Percentiles rank a stretch among this genome's conserved stretches.
Conservation (phyloP, 2,113 vertebrate species). For the Baryphthengus martii region DNA sequence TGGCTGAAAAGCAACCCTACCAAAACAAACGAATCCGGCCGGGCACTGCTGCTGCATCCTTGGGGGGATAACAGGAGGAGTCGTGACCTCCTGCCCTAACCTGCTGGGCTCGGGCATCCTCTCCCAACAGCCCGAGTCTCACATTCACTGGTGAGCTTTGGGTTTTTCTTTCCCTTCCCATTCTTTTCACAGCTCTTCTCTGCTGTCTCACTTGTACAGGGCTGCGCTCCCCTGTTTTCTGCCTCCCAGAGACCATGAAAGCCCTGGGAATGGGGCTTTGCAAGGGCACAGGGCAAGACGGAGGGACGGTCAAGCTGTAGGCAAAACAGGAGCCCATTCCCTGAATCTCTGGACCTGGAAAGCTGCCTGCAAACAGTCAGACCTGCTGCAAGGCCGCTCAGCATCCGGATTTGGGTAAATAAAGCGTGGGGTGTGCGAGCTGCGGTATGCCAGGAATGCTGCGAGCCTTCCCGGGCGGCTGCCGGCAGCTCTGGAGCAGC, state of each 20-base stretch:
- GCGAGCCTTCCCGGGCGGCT: background rate
- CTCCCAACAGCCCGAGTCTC: rapidly evolving
- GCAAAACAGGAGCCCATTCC: background rate
- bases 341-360: background rate
- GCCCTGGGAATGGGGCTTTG: background rate
- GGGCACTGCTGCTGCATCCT: rapidly evolving
- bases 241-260: background rate
- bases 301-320: background rate
- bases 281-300: background rate
- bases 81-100: background rate
- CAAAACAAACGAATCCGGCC: background rate
- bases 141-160: background rate
- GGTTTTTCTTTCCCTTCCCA: background rate
- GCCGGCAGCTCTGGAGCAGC: background rate
- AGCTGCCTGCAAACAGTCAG: background rate
- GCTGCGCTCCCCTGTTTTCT: background rate
- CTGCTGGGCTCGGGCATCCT: background rate
- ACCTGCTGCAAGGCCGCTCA: background rate
- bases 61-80: background rate
- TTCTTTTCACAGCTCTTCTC: too few relatives aligned
- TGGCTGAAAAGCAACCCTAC: background rate
- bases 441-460: conserved; percentile 56
- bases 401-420: background rate
- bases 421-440: conserved; percentile 3
- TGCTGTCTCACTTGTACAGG: rapidly evolving